Evolutionary conservation across 2,888 invertebrate genomes (phyloP), one percentile per base, ranked within the genome.

Genomic region (Pseudococcus jackbeardsleyi): DNA sequence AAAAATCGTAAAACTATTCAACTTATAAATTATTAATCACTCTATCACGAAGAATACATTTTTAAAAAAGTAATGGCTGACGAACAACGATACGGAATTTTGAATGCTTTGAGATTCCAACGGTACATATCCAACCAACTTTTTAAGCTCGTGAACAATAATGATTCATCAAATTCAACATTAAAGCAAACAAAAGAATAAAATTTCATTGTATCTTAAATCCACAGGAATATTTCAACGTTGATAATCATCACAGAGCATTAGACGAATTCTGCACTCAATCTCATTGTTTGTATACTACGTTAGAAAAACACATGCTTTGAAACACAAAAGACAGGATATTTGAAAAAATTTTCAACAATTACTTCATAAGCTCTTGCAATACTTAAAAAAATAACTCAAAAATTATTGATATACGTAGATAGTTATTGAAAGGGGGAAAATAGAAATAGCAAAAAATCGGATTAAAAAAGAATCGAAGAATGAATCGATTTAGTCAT

Each of bases 1-100:
- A 72, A 72, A 72, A 72, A 72, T 33, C 17, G 33, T 72, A 72
- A 72, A 72, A 39, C 15, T 72, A 72, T 72, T 72, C 72, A 72
- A 33, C 72, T 72, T 72, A 72, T 6, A 72, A 0, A 7, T 72
- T 72, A 7, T 72, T 72, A 72, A 72, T 72, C 72, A 72, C 72
- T 68, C 68, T 72, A 72, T 72, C 72, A 72, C 72, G 72, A 72
- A 72, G 26, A 72, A 72, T 17, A 72, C 5, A 64, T 64, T 22
- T 64, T 22, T 11, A 22, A 26, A 26, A 26, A 39, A 72, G 33
- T 39, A 72, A 39, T 72, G 72, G 72, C 72, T 72, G 72, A 39
- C 26, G 33, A 72, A 72, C 17, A 72, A 72, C 39, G 33, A 33
- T 72, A 64, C 72, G 17, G 33, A 33, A 39, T 72, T 72, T 33